A percentile compares a stretch with the other conserved stretches of the same genome.
phyloP scores from a whole-genome alignment of 2,888 invertebrate genomes.

The Drosophila mimetica region DNA sequence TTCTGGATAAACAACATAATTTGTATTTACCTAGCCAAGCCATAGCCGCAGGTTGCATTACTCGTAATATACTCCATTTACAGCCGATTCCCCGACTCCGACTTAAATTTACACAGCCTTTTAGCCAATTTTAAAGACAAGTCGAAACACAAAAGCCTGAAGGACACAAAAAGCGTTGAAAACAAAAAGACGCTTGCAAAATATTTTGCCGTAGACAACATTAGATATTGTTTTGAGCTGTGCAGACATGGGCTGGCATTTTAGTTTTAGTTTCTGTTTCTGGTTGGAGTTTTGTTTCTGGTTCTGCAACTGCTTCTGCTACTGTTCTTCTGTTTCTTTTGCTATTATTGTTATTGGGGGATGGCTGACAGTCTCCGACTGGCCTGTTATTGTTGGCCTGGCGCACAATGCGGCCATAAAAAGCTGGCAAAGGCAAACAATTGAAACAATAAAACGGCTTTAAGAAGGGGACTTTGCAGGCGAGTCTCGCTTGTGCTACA shows the following conservation, averaged over 20 bases:
- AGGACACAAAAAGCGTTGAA: constrained; percentile 40
- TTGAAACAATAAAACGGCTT: constrained; percentile 79
- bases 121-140: constrained; percentile 74
- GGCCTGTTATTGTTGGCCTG: constrained; percentile 44
- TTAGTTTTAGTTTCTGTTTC: constrained; percentile 60
- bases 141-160: constrained; percentile 13
- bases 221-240: constrained; percentile 78
- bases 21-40: no score
- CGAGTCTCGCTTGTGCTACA: background rate
- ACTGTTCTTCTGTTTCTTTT: constrained; percentile 33
- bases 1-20: no score
- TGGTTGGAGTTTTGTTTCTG: constrained; percentile 28
- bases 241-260: constrained; percentile 70
- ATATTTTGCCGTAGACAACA: constrained; percentile 77
- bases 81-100: background rate
- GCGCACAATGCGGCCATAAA: constrained; percentile 69
- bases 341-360: constrained; percentile 25
- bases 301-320: constrained; percentile 31
- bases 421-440: constrained; percentile 67
- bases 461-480: constrained; percentile 44
- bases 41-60: no score
- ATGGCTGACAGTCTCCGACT: constrained; percentile 22
- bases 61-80: no score
- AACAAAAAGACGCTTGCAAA: constrained; percentile 62
- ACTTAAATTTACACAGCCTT: constrained; percentile 51